These are phyloP conservation scores for Streptopelia turtur DNA, from an alignment of 2,797 vertebrate genomes.

Conservation along the genomic window DNA sequence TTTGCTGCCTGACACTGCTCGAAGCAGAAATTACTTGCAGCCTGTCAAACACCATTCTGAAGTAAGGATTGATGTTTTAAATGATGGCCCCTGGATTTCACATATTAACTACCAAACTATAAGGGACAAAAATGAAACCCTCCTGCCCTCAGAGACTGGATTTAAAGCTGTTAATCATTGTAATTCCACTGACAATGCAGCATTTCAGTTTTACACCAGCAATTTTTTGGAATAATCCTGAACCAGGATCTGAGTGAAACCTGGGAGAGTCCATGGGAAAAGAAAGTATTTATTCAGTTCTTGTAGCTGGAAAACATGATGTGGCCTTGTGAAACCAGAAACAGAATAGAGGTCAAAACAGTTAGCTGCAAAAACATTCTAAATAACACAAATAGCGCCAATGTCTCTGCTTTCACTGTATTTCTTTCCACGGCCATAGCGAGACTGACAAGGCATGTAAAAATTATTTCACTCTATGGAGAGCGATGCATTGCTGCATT, in stretches of 20 bases:
- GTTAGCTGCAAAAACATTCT: conserved; percentile 67
- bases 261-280: conserved; percentile 40
- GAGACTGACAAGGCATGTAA: conserved; percentile 43
- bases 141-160: neutral
- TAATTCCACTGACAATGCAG: neutral
- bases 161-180: neutral
- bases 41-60: conserved; percentile 24
- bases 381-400: conserved; percentile 42
- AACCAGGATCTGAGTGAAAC: neutral
- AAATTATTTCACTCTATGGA: conserved; percentile 70
- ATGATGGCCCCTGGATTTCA: neutral
- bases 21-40: conserved; percentile 55
- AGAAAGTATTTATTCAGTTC: conserved; percentile 31
- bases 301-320: conserved; percentile 36
- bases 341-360: conserved; percentile 41
- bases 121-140: neutral
- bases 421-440: conserved; percentile 64
- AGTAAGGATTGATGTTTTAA: conserved; percentile 28
- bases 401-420: conserved; percentile 53
- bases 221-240: neutral
- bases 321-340: conserved; percentile 46
- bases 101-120: neutral
- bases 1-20: conserved; percentile 40
- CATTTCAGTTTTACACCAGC: neutral
- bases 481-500: conserved; percentile 15